These are phyloP conservation scores for Labrus mixtus DNA, from an alignment of 2,113 vertebrate genomes.

Conservation along the genomic window DNA sequence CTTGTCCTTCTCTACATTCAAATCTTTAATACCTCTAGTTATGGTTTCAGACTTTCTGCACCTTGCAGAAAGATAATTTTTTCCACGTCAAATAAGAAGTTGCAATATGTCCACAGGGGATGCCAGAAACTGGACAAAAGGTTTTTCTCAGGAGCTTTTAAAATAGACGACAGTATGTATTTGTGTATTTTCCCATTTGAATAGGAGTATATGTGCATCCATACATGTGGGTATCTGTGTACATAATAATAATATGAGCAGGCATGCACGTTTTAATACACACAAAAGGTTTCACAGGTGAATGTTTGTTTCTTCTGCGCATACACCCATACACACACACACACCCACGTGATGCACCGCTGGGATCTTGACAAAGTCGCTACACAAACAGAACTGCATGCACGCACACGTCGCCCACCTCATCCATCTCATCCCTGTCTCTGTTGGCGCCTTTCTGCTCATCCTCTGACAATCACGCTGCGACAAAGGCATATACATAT, in stretches of 20 bases:
- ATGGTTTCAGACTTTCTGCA: too few species aligned
- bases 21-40: too few species aligned
- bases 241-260: too few species aligned
- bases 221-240: background rate
- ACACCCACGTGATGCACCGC: slow-evolving; percentile 3
- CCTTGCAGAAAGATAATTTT: too few species aligned
- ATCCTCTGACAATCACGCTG: slow-evolving; percentile 39
- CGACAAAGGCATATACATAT: slow-evolving; percentile 52
- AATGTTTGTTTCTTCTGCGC: slow-evolving; percentile 4
- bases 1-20: too few species aligned
- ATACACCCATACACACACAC: slow-evolving; percentile 3
- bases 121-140: too few species aligned
- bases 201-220: background rate
- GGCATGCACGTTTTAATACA: background rate
- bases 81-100: too few species aligned
- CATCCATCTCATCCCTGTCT: slow-evolving; percentile 59
- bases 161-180: background rate
- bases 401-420: slow-evolving; percentile 42
- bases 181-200: background rate
- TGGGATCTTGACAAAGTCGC: slow-evolving; percentile 37
- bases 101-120: too few species aligned
- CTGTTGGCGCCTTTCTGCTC: slow-evolving; percentile 32
- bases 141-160: too few species aligned
- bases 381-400: slow-evolving; percentile 35
- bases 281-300: slow-evolving; percentile 6